Evolutionary conservation across 2,113 vertebrate genomes (phyloP), one percentile per base, ranked within the genome.

Genomic region (Corythornis vintsioides): DNA sequence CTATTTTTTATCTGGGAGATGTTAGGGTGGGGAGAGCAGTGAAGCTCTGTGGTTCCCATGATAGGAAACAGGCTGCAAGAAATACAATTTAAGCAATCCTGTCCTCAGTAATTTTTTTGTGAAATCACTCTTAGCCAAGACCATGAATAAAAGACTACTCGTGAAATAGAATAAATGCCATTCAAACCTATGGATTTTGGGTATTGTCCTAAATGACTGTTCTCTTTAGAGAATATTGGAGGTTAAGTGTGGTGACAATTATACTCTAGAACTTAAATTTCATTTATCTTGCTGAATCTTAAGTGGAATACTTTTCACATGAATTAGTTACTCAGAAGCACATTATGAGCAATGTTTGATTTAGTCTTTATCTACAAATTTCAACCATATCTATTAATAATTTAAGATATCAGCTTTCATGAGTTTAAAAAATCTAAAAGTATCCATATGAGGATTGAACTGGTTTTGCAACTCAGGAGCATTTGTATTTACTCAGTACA

Each of bases 81-180:
- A 89, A 73, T 7, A 55, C 3, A 47, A 56, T 89, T 87, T 90
- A 87, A 91, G 83, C 63, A 89, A 87, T 70, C 52, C n/a, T 73
- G 13, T 66, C 26, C 35, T 84, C 26, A 38, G 43, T 38, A 31
- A 17, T 25, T 28, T 60, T 60, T 60, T 92, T 79, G 65, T 74
- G 33, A 92, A 93, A 89, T 76, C 29, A 35, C 29, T 85, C 38
- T 86, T 89, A 86, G 60, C 26, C 21, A 91, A 94, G 38, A 72
- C 14, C 29, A 48, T 55, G 25, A 83, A 84, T 67, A n/a, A 89
- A 95, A 73, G 33, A 33, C 28, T 29, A 66, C 35, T 52, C 64
- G 63, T 9, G 11, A 65, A 85, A 59, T 11, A 73, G 31, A 89
- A 71, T 45, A 77, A 83, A 79, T 11, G 4, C 7, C 3, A 6